A percentile compares a stretch with the other conserved stretches of the same genome.
Conservation (phyloP, 2,113 vertebrate genomes). For the Melanotaenia duboulayi region DNA sequence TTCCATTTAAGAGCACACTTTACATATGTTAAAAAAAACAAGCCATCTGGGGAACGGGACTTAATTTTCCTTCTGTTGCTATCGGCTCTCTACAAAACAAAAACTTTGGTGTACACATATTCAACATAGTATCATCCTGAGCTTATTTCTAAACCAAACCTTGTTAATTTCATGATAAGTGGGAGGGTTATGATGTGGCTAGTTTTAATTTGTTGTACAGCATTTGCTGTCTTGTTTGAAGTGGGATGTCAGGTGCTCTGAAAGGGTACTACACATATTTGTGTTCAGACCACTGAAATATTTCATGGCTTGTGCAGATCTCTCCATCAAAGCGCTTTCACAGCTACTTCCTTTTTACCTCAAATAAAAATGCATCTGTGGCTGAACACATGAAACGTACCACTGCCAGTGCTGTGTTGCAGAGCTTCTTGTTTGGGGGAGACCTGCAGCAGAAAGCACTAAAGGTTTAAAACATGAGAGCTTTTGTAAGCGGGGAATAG, state of each 20-base stretch:
- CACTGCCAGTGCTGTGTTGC: slow-evolving; percentile 15
- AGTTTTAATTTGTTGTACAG: too few species aligned
- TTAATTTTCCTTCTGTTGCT: too few species aligned
- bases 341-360: slow-evolving; percentile 16
- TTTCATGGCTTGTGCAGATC: slow-evolving; percentile 3
- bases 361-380: slow-evolving; percentile 13
- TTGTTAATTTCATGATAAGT: background rate
- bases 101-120: too few species aligned
- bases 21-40: too few species aligned
- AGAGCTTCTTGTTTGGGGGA: slow-evolving; percentile 3
- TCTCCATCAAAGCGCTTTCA: background rate
- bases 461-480: slow-evolving; percentile 48
- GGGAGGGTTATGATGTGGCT: too few species aligned
- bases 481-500: slow-evolving; percentile 36
- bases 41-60: too few species aligned
- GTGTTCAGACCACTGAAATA: slow-evolving; percentile 4
- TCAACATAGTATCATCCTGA: too few species aligned
- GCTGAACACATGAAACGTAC: slow-evolving; percentile 27
- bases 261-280: slow-evolving; percentile 6
- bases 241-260: background rate
- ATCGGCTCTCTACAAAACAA: too few species aligned
- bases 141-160: background rate
- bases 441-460: slow-evolving; percentile 20
- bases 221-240: background rate
- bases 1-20: too few species aligned